phyloP scores from a whole-genome alignment of 1,140 invertebrate species.

The Diorhabda sublineata region DNA sequence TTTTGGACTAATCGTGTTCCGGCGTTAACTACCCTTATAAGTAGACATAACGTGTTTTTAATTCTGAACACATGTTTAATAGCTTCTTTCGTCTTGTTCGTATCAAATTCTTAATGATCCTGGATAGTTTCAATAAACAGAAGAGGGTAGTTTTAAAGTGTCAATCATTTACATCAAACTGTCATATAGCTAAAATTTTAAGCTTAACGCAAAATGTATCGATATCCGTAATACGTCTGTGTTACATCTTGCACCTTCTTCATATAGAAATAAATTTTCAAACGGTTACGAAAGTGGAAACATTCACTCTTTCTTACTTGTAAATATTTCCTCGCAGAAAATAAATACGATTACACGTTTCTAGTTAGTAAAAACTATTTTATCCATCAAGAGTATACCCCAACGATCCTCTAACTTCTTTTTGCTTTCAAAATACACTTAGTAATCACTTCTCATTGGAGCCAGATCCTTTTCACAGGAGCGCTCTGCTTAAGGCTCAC shows the following conservation, averaged over 20 bases:
- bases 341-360: too few relatives aligned
- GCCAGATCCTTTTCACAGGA: too few relatives aligned
- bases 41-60: not conserved
- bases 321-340: too few relatives aligned
- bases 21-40: not conserved
- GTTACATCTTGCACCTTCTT: not conserved
- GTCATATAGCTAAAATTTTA: constrained; percentile 7
- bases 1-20: not conserved
- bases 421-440: too few relatives aligned
- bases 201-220: not conserved
- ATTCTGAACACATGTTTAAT: not conserved
- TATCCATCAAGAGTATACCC: too few relatives aligned
- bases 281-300: not conserved
- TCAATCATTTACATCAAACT: constrained; percentile 23
- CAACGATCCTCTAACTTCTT: too few relatives aligned
- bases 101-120: not conserved
- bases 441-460: too few relatives aligned
- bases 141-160: constrained; percentile 16
- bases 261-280: not conserved
- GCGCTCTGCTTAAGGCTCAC: too few relatives aligned
- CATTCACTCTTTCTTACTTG: too few relatives aligned
- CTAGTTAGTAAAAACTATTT: too few relatives aligned
- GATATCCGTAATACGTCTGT: not conserved
- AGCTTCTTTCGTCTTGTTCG: not conserved
- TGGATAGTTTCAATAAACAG: not conserved